These are phyloP conservation scores for Amazona vittata DNA, from an alignment of 2,113 vertebrate genomes.

Conservation along the genomic window DNA sequence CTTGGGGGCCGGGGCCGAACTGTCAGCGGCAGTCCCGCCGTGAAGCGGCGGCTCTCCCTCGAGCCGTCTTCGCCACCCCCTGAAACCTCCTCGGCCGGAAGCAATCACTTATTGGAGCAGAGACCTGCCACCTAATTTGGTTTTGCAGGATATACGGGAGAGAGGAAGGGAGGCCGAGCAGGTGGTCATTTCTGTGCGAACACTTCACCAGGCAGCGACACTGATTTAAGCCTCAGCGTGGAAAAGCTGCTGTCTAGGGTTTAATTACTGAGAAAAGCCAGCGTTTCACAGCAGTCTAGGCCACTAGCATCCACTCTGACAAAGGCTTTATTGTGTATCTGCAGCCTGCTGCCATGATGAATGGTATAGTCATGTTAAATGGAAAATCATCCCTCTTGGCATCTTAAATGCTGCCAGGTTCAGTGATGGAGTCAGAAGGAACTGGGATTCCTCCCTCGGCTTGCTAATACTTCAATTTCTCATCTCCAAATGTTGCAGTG, in stretches of 20 bases:
- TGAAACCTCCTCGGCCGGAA: fast-evolving
- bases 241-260: fast-evolving
- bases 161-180: no score
- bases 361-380: fast-evolving
- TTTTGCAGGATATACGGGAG: not conserved
- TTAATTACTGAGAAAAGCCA: fast-evolving
- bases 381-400: not conserved
- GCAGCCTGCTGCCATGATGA: not conserved
- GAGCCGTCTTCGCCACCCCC: not conserved
- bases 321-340: fast-evolving
- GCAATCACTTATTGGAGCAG: fast-evolving
- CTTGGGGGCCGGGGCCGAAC: not conserved
- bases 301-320: not conserved
- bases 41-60: not conserved
- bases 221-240: not conserved
- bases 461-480: not conserved
- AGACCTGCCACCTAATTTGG: fast-evolving
- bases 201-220: not conserved
- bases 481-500: fast-evolving
- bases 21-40: not conserved
- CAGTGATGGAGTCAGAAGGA: not conserved
- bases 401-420: not conserved
- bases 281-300: fast-evolving
- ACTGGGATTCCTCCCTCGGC: not conserved
- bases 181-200: fast-evolving